Conservation (phyloP, 2,113 vertebrate species). For the Halcyon senegalensis region DNA sequence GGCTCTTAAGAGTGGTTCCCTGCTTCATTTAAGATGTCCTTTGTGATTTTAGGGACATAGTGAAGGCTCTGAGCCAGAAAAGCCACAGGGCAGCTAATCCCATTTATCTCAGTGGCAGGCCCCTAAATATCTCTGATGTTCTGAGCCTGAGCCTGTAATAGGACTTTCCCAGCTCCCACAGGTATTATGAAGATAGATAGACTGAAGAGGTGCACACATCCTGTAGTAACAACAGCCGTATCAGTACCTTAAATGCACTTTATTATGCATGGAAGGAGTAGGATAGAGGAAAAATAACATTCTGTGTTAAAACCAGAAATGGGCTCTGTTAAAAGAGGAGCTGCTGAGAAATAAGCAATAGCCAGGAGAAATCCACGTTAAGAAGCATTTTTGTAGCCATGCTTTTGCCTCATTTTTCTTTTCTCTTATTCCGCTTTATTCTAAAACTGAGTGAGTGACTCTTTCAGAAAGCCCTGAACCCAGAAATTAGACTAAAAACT, state of each 20-base stretch:
- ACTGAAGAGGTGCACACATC: not conserved
- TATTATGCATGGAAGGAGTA: not conserved
- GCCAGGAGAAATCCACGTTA: not conserved
- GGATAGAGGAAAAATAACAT: not conserved
- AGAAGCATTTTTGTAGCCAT: not conserved
- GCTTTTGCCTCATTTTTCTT: not conserved
- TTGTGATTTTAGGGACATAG: slow-evolving; percentile 32
- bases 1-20: not conserved
- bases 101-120: slow-evolving; percentile 59
- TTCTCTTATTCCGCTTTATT: not conserved
- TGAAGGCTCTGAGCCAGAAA: slow-evolving; percentile 27
- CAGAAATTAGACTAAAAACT: slow-evolving; percentile 23
- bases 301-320: not conserved
- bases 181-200: slow-evolving; percentile 28
- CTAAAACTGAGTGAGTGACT: not conserved
- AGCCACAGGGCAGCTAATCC: slow-evolving; percentile 27
- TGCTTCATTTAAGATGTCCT: slow-evolving; percentile 44
- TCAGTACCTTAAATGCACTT: not conserved
- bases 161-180: slow-evolving; percentile 19
- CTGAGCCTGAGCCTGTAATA: not conserved
- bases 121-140: slow-evolving; percentile 50
- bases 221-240: not conserved
- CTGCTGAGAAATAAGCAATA: not conserved
- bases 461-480: slow-evolving; percentile 4
- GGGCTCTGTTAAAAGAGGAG: not conserved